phyloP scores from a whole-genome alignment of 2,888 invertebrate species.

The Emmelina monodactyla region DNA sequence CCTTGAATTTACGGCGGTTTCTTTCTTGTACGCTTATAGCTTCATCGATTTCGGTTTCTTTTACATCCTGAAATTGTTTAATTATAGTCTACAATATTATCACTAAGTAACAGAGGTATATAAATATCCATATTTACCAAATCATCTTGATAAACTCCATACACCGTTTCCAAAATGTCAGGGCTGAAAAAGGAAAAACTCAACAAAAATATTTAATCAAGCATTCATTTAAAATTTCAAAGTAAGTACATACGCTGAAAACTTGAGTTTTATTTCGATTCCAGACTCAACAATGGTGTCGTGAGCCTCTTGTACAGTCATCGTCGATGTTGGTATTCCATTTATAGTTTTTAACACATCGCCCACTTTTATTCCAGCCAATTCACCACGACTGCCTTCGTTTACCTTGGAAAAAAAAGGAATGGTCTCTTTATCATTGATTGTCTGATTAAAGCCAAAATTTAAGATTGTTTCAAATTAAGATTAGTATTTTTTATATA shows the following conservation, averaged over 20 bases:
- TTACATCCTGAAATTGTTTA: too few relatives aligned
- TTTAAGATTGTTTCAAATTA: too few relatives aligned
- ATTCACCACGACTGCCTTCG: slow-evolving; percentile 24
- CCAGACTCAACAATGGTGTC: slow-evolving; percentile 27
- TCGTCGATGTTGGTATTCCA: slow-evolving; percentile 21
- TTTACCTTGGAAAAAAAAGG: too few relatives aligned
- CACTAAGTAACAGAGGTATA: too few relatives aligned
- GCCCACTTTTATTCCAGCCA: slow-evolving; percentile 25
- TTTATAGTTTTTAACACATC: slow-evolving; percentile 25
- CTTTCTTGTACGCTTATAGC: too few relatives aligned
- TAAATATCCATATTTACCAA: slow-evolving; percentile 19
- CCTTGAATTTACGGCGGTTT: slow-evolving; percentile 17
- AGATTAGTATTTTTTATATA: too few relatives aligned
- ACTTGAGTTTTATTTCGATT: slow-evolving; percentile 22
- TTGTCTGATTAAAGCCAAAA: too few relatives aligned
- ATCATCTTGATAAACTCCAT: slow-evolving; percentile 25
- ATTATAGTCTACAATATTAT: too few relatives aligned
- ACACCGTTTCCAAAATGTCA: slow-evolving; percentile 24
- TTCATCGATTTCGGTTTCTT: too few relatives aligned
- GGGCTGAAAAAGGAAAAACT: slow-evolving; percentile 20
- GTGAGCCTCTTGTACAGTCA: slow-evolving; percentile 27
- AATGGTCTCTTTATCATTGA: too few relatives aligned
- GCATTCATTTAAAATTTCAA: neutral
- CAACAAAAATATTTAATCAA: neutral
- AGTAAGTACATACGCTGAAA: slow-evolving; percentile 21